Evolutionary conservation across 2,797 vertebrate species (phyloP), one percentile per base, ranked within the genome.

Genomic region (Schizopygopsis malacanthus): DNA sequence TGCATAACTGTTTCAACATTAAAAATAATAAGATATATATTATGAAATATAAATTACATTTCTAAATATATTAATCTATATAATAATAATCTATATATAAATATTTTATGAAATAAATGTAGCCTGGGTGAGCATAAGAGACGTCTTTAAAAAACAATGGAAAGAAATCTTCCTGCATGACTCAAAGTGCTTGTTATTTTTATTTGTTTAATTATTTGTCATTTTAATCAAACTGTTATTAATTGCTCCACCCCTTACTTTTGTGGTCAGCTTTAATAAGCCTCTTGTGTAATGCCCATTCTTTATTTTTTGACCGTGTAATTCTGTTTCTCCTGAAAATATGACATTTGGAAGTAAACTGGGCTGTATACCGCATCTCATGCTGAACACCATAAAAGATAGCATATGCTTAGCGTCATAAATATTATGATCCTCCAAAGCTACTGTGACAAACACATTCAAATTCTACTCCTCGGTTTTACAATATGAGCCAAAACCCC

Each of bases 381-480:
- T n/a, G 33, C 13, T 16, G 1, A 54, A 50, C 1, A 54, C 28
- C 41, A 47, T 20, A 79, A 63, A 65, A 65, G 41, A 33, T 45
- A 20, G 11, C 25, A 33, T 22, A 79, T 65, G 59, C 15, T 4
- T 12, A 33, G 6, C 61, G 50, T 11, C 25, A 67, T 22, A 18
- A 50, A 33, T 67, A 65, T 25, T 79, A 45, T 22, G 43, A 12
- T 65, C 9, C 41, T 33, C 16, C 41, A 65, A 65, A 47, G 25
- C 25, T 65, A 80, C 20, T 37, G 59, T 37, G 41, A 65, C 43
- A 80, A 67, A 83, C 73, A 4, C 11, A 59, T 47, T 83, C 18
- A 75, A 37, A 65, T 50, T 22, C 61, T 69, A 7, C 43, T 50
- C 12, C 20, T 50, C 3, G 18, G 6, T 73, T 61, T 76, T 67